These are phyloP conservation scores for Lucilia cuprina DNA, from an alignment of 1,140 invertebrate species.

Conservation along the genomic window DNA sequence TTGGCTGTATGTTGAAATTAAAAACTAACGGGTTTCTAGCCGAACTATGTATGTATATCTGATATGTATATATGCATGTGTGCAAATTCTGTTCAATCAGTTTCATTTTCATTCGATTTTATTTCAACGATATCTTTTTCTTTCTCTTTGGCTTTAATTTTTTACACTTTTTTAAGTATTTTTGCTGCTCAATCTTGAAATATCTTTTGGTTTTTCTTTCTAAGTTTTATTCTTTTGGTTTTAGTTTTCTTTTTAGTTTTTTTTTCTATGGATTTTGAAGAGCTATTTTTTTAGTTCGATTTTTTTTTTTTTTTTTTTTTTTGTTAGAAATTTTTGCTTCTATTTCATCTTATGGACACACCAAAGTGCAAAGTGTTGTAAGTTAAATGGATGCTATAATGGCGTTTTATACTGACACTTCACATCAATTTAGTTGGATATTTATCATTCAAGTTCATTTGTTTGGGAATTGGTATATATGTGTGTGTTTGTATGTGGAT, in stretches of 20 bases:
- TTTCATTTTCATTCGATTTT: conserved; percentile 27
- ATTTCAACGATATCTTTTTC: background rate
- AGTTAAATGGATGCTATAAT: conserved; percentile 38
- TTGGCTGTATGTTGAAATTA: too few relatives aligned
- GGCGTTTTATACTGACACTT: conserved; percentile 35
- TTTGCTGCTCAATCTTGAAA: background rate
- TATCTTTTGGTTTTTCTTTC: background rate
- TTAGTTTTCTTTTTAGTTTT: background rate
- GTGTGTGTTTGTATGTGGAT: background rate
- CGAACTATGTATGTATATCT: background rate
- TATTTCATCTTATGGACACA: conserved; percentile 25
- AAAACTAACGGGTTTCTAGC: too few relatives aligned
- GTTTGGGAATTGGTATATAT: background rate
- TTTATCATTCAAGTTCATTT: background rate
- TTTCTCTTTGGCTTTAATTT: background rate
- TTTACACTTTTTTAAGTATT: background rate
- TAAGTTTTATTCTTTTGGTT: background rate
- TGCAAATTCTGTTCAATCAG: conserved; percentile 14
- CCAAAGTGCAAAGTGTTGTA: conserved; percentile 39
- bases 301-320: background rate
- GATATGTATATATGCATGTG: background rate
- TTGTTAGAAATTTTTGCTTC: background rate
- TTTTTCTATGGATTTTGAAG: background rate
- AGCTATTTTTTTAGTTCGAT: too few relatives aligned
- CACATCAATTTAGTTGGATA: conserved; percentile 17